Evolutionary conservation across 2,888 invertebrate species (phyloP), one percentile per base, ranked within the genome.

Genomic region (Brachynemurus nebulosus): DNA sequence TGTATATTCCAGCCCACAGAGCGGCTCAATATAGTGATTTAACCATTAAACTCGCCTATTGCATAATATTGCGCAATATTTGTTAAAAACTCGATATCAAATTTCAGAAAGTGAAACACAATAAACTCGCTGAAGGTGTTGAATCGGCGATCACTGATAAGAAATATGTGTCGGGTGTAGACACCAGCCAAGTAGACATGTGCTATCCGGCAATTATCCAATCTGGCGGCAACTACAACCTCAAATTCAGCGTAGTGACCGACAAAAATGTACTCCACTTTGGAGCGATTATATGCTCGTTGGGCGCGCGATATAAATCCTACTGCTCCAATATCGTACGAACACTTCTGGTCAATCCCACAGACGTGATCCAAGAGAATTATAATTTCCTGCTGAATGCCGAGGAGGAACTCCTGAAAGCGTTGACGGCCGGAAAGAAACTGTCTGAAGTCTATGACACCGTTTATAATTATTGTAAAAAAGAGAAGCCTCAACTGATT

Each of bases 181-280:
- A 95, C 65, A 77, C 82, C 3, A 76, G 78, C 19, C 85, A 92
- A 62, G 75, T 97, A 3, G 97, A 98, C 58, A 89, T 93, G 80
- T 98, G 97, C 60, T 99, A 97, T 62, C 93, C 96, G 1, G 90
- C 98, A 0, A 99, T 99, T 46, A 91, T 99, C 57, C 98, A 98
- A 63, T 97, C 96, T 25, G 98, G 98, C 7, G 97, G 96, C n/a
- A 81, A 86, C 59, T 98, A 97, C 67, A 88, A 83, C 58, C 72
- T 99, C 37, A 99, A 98, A 66, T 98, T 97, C 66, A 96, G 93
- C 59, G 90, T 89, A 3, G 80, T 80, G 2, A 91, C 93, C 54
- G 95, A 97, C 62, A 93, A 95, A 61, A 92, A 92, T 60, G 77
- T 77, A 51, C 65, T 98, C 45, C 93, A 97, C 65, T 98, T 96